These are phyloP conservation scores for Uropetala carovei DNA, from an alignment of 2,888 invertebrate species.

Conservation along the genomic window DNA sequence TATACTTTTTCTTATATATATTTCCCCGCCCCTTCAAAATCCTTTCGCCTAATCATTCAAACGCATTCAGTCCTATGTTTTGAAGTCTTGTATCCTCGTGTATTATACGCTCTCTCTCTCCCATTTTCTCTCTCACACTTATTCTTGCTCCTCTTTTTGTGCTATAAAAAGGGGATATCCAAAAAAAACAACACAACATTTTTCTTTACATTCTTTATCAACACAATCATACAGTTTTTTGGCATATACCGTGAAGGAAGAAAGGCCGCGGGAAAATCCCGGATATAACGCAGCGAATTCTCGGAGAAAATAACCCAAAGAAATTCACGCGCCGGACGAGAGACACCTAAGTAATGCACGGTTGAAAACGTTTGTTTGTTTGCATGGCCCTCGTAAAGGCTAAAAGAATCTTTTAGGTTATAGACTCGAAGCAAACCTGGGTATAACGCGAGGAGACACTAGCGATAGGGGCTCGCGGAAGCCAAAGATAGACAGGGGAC, in stretches of 20 bases:
- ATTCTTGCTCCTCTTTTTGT: not conserved
- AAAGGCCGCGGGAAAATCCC: not conserved
- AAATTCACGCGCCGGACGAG: not conserved
- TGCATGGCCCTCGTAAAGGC: no score
- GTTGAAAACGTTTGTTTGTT: no score
- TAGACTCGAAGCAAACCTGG: not conserved
- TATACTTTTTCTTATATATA: conserved; percentile 23
- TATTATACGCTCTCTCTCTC: not conserved
- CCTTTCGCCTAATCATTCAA: not conserved
- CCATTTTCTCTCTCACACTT: not conserved
- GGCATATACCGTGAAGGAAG: not conserved
- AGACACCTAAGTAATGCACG: no score
- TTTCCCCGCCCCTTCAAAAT: not conserved
- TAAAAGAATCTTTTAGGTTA: not conserved
- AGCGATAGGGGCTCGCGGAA: not conserved
- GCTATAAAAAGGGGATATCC: not conserved
- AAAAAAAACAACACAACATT: not conserved
- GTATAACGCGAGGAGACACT: not conserved
- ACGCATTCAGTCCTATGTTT: not conserved
- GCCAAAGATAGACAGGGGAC: not conserved
- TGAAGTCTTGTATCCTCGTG: not conserved
- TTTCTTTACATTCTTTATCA: not conserved
- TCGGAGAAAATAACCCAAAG: not conserved
- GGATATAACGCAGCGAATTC: not conserved
- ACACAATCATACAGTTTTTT: not conserved